phyloP scores from a whole-genome alignment of 2,888 invertebrate genomes.

The Argyra leucocephala region DNA sequence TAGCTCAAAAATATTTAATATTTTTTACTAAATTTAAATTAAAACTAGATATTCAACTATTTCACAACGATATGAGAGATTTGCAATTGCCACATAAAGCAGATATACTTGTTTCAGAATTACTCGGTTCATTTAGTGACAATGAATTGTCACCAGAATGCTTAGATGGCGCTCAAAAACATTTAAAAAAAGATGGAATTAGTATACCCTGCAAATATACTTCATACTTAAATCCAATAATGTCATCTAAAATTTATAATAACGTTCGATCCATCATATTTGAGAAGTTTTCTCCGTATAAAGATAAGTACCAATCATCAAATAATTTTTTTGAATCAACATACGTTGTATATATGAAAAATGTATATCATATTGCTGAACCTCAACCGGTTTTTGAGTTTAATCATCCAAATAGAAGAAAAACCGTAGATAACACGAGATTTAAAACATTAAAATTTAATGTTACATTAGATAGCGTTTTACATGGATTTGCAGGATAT shows the following conservation, averaged over 20 bases:
- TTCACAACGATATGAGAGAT: constrained; percentile 79
- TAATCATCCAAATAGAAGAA: constrained; percentile 74
- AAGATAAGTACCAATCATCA: constrained; percentile 30
- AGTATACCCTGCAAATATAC: constrained; percentile 85
- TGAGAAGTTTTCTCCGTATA: constrained; percentile 33
- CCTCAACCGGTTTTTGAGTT: constrained; percentile 66
- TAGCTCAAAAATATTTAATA: background rate
- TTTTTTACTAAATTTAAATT: constrained; percentile 8
- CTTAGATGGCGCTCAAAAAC: constrained; percentile 83
- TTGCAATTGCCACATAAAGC: constrained; percentile 75
- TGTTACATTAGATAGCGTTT: constrained; percentile 62
- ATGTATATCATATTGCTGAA: constrained; percentile 38
- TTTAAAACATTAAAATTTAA: constrained; percentile 59
- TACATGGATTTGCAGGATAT: constrained; percentile 94
- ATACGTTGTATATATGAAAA: constrained; percentile 72
- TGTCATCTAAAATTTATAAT: constrained; percentile 76
- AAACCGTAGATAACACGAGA: constrained; percentile 60
- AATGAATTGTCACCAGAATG: constrained; percentile 99
- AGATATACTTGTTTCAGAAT: constrained; percentile 90
- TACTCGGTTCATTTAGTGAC: constrained; percentile 94
- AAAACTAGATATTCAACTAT: constrained; percentile 55
- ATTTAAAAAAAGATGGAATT: constrained; percentile 76
- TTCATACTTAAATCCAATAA: constrained; percentile 86
- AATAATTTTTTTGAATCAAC: constrained; percentile 56
- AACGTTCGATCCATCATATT: constrained; percentile 49